These are phyloP conservation scores for Megaceryle alcyon DNA, from an alignment of 2,797 vertebrate genomes.

Conservation along the genomic window DNA sequence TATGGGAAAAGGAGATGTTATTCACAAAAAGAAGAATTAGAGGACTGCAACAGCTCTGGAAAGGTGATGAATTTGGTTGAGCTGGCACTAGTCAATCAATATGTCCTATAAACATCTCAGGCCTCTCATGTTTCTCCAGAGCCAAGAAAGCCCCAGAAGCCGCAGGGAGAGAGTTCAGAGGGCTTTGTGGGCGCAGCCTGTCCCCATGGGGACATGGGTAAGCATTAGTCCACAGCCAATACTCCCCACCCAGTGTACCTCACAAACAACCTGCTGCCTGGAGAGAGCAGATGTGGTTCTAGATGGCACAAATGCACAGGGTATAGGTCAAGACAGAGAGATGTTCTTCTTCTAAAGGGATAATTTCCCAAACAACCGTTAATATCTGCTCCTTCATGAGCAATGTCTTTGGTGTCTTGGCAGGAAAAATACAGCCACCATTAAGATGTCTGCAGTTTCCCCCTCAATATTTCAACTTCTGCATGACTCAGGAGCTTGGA, in stretches of 20 bases:
- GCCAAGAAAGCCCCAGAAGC: not conserved
- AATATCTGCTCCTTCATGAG: not conserved
- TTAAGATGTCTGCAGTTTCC: not conserved
- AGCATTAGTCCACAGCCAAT: not conserved
- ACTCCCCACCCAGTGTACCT: not conserved
- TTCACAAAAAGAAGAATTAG: not conserved
- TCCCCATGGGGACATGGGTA: rapidly evolving
- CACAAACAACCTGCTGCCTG: not conserved
- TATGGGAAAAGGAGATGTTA: not conserved
- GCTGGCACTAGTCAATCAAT: not conserved
- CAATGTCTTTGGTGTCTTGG: not conserved
- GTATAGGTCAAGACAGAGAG: not conserved
- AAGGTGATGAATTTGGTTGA: not conserved
- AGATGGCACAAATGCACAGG: not conserved
- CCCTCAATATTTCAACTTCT: not conserved
- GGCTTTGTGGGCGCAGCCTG: not conserved
- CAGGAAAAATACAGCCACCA: not conserved
- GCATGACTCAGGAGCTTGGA: not conserved
- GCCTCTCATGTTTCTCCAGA: not conserved
- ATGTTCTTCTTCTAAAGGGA: not conserved
- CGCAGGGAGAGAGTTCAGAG: not conserved
- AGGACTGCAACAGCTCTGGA: not conserved
- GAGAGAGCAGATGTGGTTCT: not conserved
- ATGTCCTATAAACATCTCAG: not conserved
- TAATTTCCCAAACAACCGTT: not conserved